Base-by-base conservation (phyloP, 2,888 invertebrate genomes). In the Altica lythri region DNA sequence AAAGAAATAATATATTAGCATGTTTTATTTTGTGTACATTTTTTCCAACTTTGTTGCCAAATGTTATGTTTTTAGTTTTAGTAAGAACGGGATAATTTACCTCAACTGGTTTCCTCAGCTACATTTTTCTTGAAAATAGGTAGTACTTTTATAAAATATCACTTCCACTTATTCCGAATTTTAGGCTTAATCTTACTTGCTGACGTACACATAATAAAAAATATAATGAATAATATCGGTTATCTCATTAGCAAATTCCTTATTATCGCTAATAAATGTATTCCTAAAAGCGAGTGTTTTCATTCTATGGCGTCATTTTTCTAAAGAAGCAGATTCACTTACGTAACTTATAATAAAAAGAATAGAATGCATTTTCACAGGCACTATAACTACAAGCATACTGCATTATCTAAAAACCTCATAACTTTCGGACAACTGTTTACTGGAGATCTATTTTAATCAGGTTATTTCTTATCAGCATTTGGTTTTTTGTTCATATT, bases 391-490 rank as follows among this genome's bases (percentile, higher is more conserved):
- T 17, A 19, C 38, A 48, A 5, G 19, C 12, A 48, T 29, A 38
- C 16, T 38, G 16, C 29, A 48, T 40, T 47, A 16, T 9, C 37
- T 27, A 29, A 47, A 47, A 16, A 17, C 13, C 38, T 38, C 54
- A 45, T 55, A 32, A 27, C 19, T 54, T 48, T 43, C 32, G 30
- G 22, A 18, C 12, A 27, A 18, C 16, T 30, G 35, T 29, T 32
- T 25, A 45, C 18, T 30, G 18, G 27, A 38, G 22, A 40, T 42
- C n/a, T n/a, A n/a, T n/a, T n/a, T 50, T 50, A 12, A 50, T 49
- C 45, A 19, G 34, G 44, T 49, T 55, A 50, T 50, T 45, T 55
- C 50, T 55, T 55, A 55, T 55, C 54, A 49, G 14, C 32, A 34
- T 14, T 30, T 45, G 10, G 18, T 37, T 49, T 53, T 27, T 32